Percentiles rank a stretch among this genome's conserved stretches.
Conservation (phyloP, 1,140 invertebrate genomes). For the Drosophila yakuba region DNA sequence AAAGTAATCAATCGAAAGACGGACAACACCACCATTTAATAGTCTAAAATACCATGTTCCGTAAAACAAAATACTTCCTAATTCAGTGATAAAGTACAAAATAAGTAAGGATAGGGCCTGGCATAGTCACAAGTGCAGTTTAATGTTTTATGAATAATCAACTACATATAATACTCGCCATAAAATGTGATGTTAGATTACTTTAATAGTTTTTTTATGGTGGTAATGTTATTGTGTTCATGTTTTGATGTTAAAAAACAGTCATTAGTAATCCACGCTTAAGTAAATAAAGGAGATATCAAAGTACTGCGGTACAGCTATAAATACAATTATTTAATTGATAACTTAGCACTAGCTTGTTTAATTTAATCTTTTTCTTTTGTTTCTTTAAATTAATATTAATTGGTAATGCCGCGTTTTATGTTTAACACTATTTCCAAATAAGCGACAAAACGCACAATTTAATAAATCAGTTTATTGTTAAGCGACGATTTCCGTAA, state of each 20-base stretch:
- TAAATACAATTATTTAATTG: neutral
- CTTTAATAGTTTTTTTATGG: neutral
- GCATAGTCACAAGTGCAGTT: no score
- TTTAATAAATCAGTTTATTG: conserved; percentile 35
- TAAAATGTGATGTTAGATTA: neutral
- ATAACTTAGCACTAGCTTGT: neutral
- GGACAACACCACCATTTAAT: no score
- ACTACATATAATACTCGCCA: neutral
- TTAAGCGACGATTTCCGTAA: conserved; percentile 34
- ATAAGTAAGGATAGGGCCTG: no score
- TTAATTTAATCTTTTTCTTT: neutral
- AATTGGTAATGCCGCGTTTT: neutral
- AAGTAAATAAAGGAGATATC: neutral
- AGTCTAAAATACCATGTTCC: neutral
- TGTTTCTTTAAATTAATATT: neutral
- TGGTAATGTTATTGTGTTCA: neutral
- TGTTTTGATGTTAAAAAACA: neutral
- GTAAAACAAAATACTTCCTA: no score
- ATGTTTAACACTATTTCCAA: conserved; percentile 6
- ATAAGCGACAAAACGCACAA: neutral
- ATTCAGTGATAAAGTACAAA: no score
- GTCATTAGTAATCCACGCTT: neutral
- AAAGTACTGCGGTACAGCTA: neutral
- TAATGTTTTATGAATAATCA: neutral
- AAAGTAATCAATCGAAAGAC: conserved; percentile 5